These are phyloP conservation scores for Auanema freiburgensis DNA, from an alignment of 2,888 invertebrate genomes.

Conservation along the genomic window DNA sequence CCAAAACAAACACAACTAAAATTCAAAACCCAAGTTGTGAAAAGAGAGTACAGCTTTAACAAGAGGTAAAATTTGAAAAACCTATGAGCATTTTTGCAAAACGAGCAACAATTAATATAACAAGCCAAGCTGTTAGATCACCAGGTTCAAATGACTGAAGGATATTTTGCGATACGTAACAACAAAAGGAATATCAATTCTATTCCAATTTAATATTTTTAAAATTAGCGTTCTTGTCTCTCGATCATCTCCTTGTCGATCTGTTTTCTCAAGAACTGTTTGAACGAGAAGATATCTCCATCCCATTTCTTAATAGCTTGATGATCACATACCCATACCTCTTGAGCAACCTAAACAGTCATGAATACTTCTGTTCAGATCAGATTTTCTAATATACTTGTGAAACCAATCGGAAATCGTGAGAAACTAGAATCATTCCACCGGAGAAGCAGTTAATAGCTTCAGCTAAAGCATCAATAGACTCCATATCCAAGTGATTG, in stretches of 20 bases:
- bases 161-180: too few species aligned
- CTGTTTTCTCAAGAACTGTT: slow-evolving; percentile 86
- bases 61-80: too few species aligned
- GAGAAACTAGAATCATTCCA: slow-evolving; percentile 97
- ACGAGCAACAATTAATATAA: too few species aligned
- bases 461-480: slow-evolving; percentile 95
- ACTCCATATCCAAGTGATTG: slow-evolving; percentile 79
- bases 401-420: slow-evolving; percentile 98
- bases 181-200: too few species aligned
- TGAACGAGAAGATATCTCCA: slow-evolving; percentile 92
- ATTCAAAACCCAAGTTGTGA: too few species aligned
- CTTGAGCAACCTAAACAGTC: slow-evolving; percentile 83
- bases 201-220: too few species aligned
- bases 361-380: slow-evolving; percentile 2
- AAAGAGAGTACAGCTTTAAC: too few species aligned
- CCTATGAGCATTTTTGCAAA: too few species aligned
- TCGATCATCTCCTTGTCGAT: slow-evolving; percentile 74
- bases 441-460: slow-evolving; percentile 97
- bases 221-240: slow-evolving; percentile 23
- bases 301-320: slow-evolving; percentile 93
- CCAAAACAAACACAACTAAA: too few species aligned
- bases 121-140: too few species aligned
- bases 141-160: too few species aligned
- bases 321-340: slow-evolving; percentile 99
- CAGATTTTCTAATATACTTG: slow-evolving; percentile 74